Conservation (phyloP, 2,797 vertebrate genomes). For the Amniataba percoides region DNA sequence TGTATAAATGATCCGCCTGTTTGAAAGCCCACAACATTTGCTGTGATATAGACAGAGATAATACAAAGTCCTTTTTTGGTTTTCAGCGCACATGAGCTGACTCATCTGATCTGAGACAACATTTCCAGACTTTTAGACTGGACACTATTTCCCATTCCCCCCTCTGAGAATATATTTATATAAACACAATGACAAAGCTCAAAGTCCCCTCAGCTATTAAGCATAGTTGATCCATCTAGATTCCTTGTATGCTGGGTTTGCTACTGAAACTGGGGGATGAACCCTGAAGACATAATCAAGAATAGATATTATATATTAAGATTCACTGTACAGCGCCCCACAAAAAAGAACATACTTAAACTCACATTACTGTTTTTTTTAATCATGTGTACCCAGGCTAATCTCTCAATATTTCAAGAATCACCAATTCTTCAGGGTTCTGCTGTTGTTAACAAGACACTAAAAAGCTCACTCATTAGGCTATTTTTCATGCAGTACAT, state of each 20-base stretch:
- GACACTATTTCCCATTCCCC: neutral
- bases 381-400: too few relatives aligned
- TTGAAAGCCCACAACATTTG: neutral
- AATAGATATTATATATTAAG: neutral
- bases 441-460: neutral
- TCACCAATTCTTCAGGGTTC: too few relatives aligned
- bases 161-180: neutral
- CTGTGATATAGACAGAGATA: neutral
- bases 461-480: neutral
- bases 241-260: neutral
- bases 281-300: neutral
- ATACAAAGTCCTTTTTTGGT: neutral
- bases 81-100: neutral
- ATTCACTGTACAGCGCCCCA: neutral
- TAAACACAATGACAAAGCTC: neutral
- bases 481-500: too few relatives aligned
- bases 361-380: too few relatives aligned
- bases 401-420: too few relatives aligned
- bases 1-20: neutral
- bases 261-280: neutral
- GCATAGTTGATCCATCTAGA: neutral
- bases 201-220: neutral
- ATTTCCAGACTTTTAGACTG: neutral
- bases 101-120: neutral
- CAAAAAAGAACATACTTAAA: neutral